phyloP scores from a whole-genome alignment of 2,888 invertebrate species.

The Drosophila nigricruria region DNA sequence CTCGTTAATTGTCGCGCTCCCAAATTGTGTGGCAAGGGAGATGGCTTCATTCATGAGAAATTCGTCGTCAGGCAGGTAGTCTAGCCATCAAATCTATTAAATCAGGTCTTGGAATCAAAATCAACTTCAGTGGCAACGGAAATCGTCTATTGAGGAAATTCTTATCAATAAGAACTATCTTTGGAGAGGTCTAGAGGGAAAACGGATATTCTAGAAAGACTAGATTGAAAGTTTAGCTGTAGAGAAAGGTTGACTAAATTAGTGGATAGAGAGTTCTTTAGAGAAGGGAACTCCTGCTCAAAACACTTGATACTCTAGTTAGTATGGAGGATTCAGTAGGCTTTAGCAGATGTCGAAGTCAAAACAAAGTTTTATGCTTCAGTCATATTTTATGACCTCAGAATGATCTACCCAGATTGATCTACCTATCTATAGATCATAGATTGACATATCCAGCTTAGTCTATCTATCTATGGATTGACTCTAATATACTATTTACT shows the following conservation, averaged over 20 bases:
- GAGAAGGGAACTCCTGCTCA: too few species aligned
- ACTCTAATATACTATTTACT: too few species aligned
- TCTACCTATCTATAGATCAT: neutral
- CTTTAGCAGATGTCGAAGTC: too few species aligned
- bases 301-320: too few species aligned
- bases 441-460: too few species aligned
- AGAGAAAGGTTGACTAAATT: neutral
- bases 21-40: constrained; percentile 18
- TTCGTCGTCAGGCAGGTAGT: constrained; percentile 46
- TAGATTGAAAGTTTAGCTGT: neutral
- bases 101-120: neutral
- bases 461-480: too few species aligned
- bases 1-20: constrained; percentile 55
- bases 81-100: constrained; percentile 7
- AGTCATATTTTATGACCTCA: too few species aligned
- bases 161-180: constrained; percentile 24
- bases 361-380: too few species aligned
- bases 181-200: neutral
- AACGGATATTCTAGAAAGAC: constrained; percentile 13
- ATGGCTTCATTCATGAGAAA: constrained; percentile 70
- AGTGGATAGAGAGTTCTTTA: too few species aligned
- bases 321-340: too few species aligned
- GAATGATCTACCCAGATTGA: neutral
- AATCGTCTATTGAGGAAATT: constrained; percentile 57
- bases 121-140: constrained; percentile 58